Conservation (phyloP, 2,797 vertebrate species). For the Nyctalus aviator region DNA sequence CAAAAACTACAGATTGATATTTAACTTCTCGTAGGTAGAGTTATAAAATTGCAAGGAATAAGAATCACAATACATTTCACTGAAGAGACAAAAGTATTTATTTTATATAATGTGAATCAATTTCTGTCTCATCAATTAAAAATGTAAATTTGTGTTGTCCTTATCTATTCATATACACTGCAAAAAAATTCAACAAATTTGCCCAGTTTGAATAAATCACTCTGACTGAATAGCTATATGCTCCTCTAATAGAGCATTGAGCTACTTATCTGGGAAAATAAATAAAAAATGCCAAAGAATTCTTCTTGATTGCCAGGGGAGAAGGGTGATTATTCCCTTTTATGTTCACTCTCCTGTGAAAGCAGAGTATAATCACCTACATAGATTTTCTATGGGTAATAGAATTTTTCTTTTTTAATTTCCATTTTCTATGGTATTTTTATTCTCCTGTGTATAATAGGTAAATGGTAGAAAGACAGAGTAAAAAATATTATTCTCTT, state of each 20-base stretch:
- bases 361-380: not conserved
- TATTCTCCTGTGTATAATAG: not conserved
- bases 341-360: not conserved
- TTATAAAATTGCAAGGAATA: not conserved
- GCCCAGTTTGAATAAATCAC: not conserved
- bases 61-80: not conserved
- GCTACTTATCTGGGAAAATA: conserved; percentile 44
- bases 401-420: not conserved
- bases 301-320: conserved; percentile 17
- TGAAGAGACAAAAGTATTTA: not conserved
- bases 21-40: not conserved
- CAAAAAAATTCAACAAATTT: not conserved
- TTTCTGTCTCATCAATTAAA: not conserved
- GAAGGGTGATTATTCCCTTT: conserved; percentile 13
- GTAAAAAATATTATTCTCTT: not conserved
- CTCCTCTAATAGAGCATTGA: not conserved
- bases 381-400: not conserved
- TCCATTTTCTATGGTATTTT: not conserved
- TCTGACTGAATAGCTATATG: not conserved
- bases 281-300: conserved; percentile 53
- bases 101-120: not conserved
- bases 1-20: not conserved
- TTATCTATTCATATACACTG: not conserved
- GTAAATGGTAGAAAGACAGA: not conserved
- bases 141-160: not conserved